Percentiles rank a stretch among this genome's conserved stretches.
phyloP scores from a whole-genome alignment of 2,888 invertebrate genomes.

The Gisinianus flammeolus region DNA sequence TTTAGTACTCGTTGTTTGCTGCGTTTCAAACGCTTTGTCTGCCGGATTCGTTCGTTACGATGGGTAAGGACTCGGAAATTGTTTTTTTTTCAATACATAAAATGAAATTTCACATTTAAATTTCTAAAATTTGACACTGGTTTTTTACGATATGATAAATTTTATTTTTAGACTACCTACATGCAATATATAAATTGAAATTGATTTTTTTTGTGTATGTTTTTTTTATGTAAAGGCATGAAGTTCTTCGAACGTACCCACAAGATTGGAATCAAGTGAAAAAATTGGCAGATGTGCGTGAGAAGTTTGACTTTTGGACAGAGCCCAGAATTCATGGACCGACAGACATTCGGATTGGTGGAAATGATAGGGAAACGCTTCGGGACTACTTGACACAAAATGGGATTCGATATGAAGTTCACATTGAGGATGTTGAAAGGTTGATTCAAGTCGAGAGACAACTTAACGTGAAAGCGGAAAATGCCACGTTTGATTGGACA shows the following conservation, averaged over 20 bases:
- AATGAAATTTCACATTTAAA: no score
- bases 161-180: no score
- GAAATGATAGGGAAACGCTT: slow-evolving; percentile 67
- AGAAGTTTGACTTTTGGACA: slow-evolving; percentile 69
- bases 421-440: slow-evolving; percentile 75
- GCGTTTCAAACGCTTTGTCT: not conserved
- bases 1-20: no score
- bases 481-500: slow-evolving; percentile 60
- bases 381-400: slow-evolving; percentile 68
- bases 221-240: not conserved
- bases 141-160: no score
- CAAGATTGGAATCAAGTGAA: slow-evolving; percentile 63
- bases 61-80: slow-evolving; percentile 15
- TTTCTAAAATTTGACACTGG: no score
- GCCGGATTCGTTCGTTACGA: slow-evolving; percentile 3
- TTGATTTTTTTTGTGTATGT: no score
- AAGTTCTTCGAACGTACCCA: slow-evolving; percentile 60
- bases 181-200: no score
- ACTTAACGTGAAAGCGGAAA: not conserved
- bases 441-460: not conserved
- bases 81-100: no score
- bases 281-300: slow-evolving; percentile 63
- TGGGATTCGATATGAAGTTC: slow-evolving; percentile 70
- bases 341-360: slow-evolving; percentile 76
- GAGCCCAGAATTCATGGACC: slow-evolving; percentile 66